A percentile compares a stretch with the other conserved stretches of the same genome.
Evolutionary conservation across 2,113 vertebrate genomes (phyloP).

Genomic region (Platanista minor): DNA sequence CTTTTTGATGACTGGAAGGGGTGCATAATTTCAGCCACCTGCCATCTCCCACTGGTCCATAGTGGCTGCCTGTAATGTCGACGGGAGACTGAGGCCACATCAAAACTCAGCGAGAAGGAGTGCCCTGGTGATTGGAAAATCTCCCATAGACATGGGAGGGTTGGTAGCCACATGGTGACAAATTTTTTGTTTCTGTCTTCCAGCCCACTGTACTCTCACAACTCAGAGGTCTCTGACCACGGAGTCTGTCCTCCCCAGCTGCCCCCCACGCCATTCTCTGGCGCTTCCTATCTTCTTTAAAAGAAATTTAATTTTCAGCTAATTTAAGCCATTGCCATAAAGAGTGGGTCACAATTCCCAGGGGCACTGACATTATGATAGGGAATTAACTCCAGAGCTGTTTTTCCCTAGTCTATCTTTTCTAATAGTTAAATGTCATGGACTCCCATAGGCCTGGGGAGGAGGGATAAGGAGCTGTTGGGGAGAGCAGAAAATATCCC

Average conservation of each 20-base stretch:
- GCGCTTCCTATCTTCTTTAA: neutral
- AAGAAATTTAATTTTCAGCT: neutral
- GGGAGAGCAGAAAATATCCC: neutral
- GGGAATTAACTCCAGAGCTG: neutral
- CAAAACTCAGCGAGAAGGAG: neutral
- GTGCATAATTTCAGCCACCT: neutral
- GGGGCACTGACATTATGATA: neutral
- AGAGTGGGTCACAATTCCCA: neutral
- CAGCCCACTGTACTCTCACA: neutral
- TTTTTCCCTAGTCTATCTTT: neutral
- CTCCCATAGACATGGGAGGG: neutral
- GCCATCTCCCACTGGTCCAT: neutral
- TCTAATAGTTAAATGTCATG: neutral
- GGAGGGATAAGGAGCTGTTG: rapidly evolving
- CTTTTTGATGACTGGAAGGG: neutral
- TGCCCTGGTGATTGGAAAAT: neutral
- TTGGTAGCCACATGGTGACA: neutral
- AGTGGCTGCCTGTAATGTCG: neutral
- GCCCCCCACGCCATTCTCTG: neutral
- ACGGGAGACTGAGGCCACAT: neutral
- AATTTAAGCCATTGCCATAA: neutral
- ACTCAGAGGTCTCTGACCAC: neutral
- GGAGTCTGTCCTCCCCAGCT: neutral
- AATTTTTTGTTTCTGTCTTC: neutral
- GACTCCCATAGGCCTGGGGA: neutral